Evolutionary conservation across 2,113 vertebrate species (phyloP), one percentile per base, ranked within the genome.

Genomic region (Agelaius tricolor): DNA sequence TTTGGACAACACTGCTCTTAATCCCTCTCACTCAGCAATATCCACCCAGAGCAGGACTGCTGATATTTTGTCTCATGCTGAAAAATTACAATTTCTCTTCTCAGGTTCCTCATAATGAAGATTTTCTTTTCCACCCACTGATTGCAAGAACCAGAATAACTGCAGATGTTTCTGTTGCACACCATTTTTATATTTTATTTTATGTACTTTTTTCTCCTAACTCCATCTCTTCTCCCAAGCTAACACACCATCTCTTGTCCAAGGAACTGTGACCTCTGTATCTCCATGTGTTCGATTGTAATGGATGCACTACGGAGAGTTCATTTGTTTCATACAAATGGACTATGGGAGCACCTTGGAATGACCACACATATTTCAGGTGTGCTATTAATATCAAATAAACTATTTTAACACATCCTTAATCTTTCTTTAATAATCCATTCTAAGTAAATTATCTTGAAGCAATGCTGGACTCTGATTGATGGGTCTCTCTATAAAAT

Each of bases 401-500:
- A 89, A 96, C 72, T 65, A 81, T 92, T 95, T 93, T 94, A 94
- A 79, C 92, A 96, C 89, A 83, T 91, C 39, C 55, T 92, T 90
- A 93, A 96, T 95, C 93, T 96, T 90, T 93, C 79, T 92, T 92
- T 95, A 95, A 90, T 91, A 96, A 96, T 97, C 89, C 69, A 92
- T 95, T 35, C 69, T 94, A 96, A 93, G 61, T 87, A 72, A 92
- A 94, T 97, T 94, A 95, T 91, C 93, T 84, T 68, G 57, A 89
- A 91, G 76, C 68, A 87, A 55, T n/a, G 79, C 65, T 90, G 76
- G 92, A 63, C 79, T 90, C 7, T 92, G 86, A 96, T 79, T 89
- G 88, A 93, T 96, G 76, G 44, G 2, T 2, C 37, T 30, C 57
- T 73, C 52, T 65, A 31, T 52, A 92, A 93, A 55, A 86, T 51